Base-by-base conservation (phyloP, 2,888 invertebrate genomes). In the Imbricaverruca yamaguchii region DNA sequence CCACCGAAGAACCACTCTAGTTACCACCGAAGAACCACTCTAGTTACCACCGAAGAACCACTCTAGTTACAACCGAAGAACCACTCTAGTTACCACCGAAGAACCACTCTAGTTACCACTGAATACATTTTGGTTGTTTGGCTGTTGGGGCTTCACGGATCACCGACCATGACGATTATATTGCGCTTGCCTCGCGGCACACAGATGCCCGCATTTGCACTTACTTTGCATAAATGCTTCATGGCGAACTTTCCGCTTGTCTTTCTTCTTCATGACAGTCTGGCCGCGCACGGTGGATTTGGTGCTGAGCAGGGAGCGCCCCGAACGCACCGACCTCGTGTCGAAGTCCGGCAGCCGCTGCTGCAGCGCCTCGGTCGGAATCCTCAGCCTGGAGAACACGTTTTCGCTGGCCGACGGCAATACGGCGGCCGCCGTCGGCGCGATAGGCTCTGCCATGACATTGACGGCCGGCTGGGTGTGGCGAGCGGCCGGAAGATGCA, bases 291-390 rank as follows among this genome's bases (percentile, higher is more conserved):
- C 39, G 15, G 81, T 59, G 21, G 78, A 78, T 25, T 81, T 81
- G 39, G 81, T 78, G 63, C 81, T 81, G 78, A 78, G 81, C 53
- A 77, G n/a, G 59, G 81, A 81, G 25, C 25, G 25, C 9, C n/a
- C 67, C 23, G 67, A 11, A 25, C 67, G 67, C 67, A 74, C 74
- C 7, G 74, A 74, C 15, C 74, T 53, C 13, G 55, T 55, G 74
- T 74, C 74, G 18, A 74, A 74, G 55, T 55, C 74, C 2, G 74
- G 74, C 74, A 74, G 74, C 55, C 74, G 53, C 74, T 74, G 74
- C 55, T 21, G 74, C 74, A 74, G 21, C 53, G 55, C 74, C 55
- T 74, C 74, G 8, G 21, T 10, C 10, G 74, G 55, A 21, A 74
- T 74, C 55, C 21, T 8, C 74, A 74, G 74, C 0, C 74, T 55